Conservation (phyloP, 2,113 vertebrate genomes). For the Heterochromis multidens region DNA sequence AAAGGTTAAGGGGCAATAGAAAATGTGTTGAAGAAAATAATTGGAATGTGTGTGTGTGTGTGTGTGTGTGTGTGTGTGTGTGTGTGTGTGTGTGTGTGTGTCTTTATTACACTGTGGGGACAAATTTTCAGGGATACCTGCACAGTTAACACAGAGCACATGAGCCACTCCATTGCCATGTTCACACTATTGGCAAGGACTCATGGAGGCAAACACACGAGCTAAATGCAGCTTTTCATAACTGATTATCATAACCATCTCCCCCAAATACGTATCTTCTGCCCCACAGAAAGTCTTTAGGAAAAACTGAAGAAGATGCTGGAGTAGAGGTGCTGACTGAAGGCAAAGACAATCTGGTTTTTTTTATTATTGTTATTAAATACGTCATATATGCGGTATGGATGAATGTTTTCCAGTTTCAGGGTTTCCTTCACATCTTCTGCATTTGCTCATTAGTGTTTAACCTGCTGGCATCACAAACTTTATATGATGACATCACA, state of each 20-base stretch:
- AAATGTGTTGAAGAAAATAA: constrained; percentile 40
- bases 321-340: background rate
- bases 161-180: background rate
- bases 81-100: background rate
- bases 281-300: background rate
- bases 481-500: too few relatives aligned
- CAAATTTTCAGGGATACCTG: too few relatives aligned
- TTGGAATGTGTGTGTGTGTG: background rate
- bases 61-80: background rate
- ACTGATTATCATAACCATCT: background rate
- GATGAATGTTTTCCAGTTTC: too few relatives aligned
- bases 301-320: background rate
- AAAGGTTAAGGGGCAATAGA: constrained; percentile 19
- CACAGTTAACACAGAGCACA: background rate
- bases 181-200: background rate
- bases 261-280: background rate
- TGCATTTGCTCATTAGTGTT: too few relatives aligned
- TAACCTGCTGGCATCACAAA: too few relatives aligned
- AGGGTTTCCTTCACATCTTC: too few relatives aligned
- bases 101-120: too few relatives aligned
- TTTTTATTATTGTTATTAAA: background rate
- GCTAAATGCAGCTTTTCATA: background rate
- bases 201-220: background rate
- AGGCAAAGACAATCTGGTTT: background rate
- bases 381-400: too few relatives aligned